Conservation (phyloP, 2,888 invertebrate species). For the Melinopterus prodromus region DNA sequence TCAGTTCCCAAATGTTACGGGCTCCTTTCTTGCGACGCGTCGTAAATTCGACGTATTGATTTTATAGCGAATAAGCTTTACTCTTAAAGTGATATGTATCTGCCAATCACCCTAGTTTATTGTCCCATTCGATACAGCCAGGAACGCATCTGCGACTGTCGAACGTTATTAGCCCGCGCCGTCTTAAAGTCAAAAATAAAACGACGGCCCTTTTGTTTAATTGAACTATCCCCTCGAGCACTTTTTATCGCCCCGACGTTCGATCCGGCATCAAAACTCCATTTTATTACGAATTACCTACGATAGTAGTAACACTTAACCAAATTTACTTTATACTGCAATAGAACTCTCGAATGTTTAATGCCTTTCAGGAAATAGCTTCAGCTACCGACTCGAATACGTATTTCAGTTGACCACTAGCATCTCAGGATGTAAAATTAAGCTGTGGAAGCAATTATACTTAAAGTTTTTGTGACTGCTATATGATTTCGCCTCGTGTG, state of each 20-base stretch:
- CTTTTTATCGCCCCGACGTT: background rate
- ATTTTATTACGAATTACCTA: background rate
- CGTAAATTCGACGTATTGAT: constrained; percentile 58
- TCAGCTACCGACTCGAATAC: background rate
- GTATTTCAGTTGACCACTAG: background rate
- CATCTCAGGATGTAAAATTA: too few relatives aligned
- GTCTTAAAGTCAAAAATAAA: background rate
- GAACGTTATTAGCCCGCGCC: constrained; percentile 13
- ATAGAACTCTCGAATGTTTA: background rate
- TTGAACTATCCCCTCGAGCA: background rate
- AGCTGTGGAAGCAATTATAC: too few relatives aligned
- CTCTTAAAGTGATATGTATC: constrained; percentile 50
- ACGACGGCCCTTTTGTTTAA: background rate
- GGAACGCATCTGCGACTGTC: constrained; percentile 25
- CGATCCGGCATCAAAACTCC: background rate
- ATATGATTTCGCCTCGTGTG: too few relatives aligned
- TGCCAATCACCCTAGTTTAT: constrained; percentile 50
- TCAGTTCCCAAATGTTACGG: constrained; percentile 49
- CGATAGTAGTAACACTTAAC: background rate
- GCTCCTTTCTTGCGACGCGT: constrained; percentile 50
- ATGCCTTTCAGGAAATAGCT: background rate
- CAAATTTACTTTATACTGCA: background rate
- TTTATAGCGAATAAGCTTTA: constrained; percentile 57
- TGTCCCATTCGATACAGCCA: constrained; percentile 34
- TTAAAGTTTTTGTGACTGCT: too few relatives aligned